Evolutionary conservation across 2,888 invertebrate species (phyloP).

Genomic region (Drosophila melanosoma): DNA sequence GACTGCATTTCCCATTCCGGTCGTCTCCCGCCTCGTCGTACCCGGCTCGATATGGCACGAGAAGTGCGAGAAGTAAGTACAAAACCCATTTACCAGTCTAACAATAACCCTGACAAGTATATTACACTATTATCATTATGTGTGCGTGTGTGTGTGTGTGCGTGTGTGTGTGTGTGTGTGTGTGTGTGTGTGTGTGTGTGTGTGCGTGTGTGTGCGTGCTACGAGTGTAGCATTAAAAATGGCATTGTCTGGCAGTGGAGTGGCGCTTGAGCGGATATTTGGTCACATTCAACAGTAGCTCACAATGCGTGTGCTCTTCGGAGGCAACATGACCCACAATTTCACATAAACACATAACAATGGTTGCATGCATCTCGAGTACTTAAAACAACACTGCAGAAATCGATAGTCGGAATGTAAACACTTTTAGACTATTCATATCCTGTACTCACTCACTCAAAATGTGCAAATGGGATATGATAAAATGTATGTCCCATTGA

Average conservation of each 20-base stretch:
- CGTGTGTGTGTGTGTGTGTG: background rate
- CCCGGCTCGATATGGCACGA: conserved; percentile 87
- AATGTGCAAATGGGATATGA: background rate
- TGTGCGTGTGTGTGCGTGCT: conserved; percentile 17
- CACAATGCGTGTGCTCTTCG: conserved; percentile 9
- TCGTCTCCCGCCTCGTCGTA: conserved; percentile 89
- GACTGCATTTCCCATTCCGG: conserved; percentile 92
- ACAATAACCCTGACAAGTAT: conserved; percentile 1
- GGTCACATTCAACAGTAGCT: conserved; percentile 35
- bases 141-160: background rate
- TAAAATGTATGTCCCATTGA: background rate
- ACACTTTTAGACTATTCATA: background rate
- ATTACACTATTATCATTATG: background rate
- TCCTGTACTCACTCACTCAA: background rate
- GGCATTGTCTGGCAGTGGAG: conserved; percentile 41
- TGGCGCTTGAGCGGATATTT: conserved; percentile 39
- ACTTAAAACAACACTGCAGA: conserved; percentile 17
- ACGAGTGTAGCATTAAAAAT: conserved; percentile 37
- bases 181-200: background rate
- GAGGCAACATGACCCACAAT: conserved; percentile 2
- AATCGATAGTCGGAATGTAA: conserved; percentile 27
- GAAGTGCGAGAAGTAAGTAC: conserved; percentile 88
- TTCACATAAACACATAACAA: background rate
- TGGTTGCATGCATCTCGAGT: conserved; percentile 5
- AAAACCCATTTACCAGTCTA: conserved; percentile 22